Percentiles rank a stretch among this genome's conserved stretches.
These are phyloP conservation scores for Operophtera brumata DNA, from an alignment of 2,888 invertebrate genomes.

Conservation along the genomic window DNA sequence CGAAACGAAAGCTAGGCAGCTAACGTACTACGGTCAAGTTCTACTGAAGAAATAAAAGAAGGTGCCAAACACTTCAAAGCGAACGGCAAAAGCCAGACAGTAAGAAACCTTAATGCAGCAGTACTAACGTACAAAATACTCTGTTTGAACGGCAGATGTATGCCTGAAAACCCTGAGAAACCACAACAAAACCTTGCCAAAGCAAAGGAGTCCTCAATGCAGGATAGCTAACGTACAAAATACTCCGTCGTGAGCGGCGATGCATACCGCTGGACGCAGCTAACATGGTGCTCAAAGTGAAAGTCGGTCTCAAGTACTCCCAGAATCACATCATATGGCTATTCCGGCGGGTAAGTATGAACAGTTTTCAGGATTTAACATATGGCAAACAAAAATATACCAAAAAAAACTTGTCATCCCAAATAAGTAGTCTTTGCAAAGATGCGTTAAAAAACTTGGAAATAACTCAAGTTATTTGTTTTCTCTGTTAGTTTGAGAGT, in stretches of 20 bases:
- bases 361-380: background rate
- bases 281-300: slow-evolving; percentile 81
- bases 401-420: too few species aligned
- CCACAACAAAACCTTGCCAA: background rate
- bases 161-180: background rate
- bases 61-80: too few species aligned
- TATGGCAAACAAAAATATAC: too few species aligned
- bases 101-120: background rate
- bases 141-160: background rate
- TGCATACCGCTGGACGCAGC: slow-evolving; percentile 68
- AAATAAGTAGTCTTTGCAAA: too few species aligned
- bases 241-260: slow-evolving; percentile 63
- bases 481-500: background rate
- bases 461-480: too few species aligned
- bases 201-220: slow-evolving; percentile 8
- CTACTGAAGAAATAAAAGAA: too few species aligned
- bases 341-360: slow-evolving; percentile 78
- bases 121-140: background rate
- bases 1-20: too few species aligned
- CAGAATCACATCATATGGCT: slow-evolving; percentile 81
- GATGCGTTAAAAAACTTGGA: too few species aligned
- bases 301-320: slow-evolving; percentile 81
- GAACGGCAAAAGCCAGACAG: too few species aligned
- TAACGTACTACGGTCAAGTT: too few species aligned
- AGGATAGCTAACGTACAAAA: slow-evolving; percentile 40